Base-by-base conservation (phyloP, 2,797 vertebrate species). In the Tangara arthus region DNA sequence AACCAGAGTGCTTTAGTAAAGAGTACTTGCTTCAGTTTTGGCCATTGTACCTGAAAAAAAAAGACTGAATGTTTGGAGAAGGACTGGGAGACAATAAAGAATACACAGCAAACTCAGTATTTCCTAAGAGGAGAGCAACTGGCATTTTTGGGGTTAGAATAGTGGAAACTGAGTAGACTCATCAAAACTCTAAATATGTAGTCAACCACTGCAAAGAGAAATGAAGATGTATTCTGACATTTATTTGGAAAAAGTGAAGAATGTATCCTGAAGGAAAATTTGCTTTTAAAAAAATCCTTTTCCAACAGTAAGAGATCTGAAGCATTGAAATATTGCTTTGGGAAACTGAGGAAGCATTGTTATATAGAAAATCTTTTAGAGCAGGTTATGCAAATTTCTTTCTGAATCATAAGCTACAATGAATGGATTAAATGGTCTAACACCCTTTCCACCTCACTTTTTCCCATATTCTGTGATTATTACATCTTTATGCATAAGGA, bases 261-360 rank as follows among this genome's bases (percentile, higher is more conserved):
- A 68, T 28, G 35, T n/a, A 35, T 28, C 41, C n/a, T 53, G 35
- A 72, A 47, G 9, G 10, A 82, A 71, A 64, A 15, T 42, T 60
- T 76, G 16, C 1, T 17, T 84, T 77, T 56, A 55, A 42, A 46
- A 17, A 66, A 85, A 70, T 8, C 4, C 4, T 78, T 87, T 88
- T 63, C 8, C 57, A 57, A 24, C 8, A 46, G 7, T 28, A 26
- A 35, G 49, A 81, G 19, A 50, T 22, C 18, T 69, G 50, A 89
- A 69, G 15, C 47, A 44, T 26, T 69, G 13, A 24, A 72, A 52
- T 50, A 26, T 46, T 81, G 53, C 70, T 72, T 69, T 70, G 73
- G 83, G 94, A 94, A 95, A 90, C 87, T 77, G 91, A 94, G 83
- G 90, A 90, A 82, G 32, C 19, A 23, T 70, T 4, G 2, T 63